These are phyloP conservation scores for Sialis lutaria DNA, from an alignment of 2,888 invertebrate genomes.

Conservation along the genomic window DNA sequence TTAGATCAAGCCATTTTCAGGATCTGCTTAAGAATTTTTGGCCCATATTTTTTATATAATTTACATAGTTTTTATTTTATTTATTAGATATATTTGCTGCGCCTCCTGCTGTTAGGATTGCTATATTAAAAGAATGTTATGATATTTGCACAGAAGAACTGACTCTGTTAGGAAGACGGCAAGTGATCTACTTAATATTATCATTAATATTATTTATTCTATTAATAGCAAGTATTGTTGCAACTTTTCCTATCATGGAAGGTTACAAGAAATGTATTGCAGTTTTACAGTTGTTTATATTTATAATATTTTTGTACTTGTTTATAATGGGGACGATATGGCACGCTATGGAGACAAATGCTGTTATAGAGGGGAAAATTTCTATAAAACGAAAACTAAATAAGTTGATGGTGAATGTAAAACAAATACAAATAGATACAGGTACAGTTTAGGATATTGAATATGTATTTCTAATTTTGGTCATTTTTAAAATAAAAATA, in stretches of 20 bases:
- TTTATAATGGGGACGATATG: slow-evolving; percentile 66
- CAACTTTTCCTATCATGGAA: slow-evolving; percentile 27
- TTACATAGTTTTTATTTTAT: too few relatives aligned
- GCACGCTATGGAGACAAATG: slow-evolving; percentile 67
- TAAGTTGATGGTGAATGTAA: slow-evolving; percentile 3
- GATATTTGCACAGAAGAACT: slow-evolving; percentile 39
- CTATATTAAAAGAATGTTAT: slow-evolving; percentile 36
- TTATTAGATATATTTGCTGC: neutral
- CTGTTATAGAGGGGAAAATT: slow-evolving; percentile 52
- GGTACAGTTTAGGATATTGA: too few relatives aligned
- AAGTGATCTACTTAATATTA: slow-evolving; percentile 31
- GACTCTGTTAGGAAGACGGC: slow-evolving; percentile 28
- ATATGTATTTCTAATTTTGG: too few relatives aligned
- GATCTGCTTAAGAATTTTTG: too few relatives aligned
- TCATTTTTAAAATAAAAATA: too few relatives aligned
- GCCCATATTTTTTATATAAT: too few relatives aligned
- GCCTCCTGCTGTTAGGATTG: slow-evolving; percentile 1
- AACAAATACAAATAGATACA: too few relatives aligned
- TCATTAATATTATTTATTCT: slow-evolving; percentile 33
- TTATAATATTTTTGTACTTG: slow-evolving; percentile 46
- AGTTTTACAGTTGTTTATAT: slow-evolving; percentile 41
- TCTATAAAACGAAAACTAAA: slow-evolving; percentile 42
- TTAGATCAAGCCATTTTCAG: too few relatives aligned
- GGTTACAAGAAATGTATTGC: slow-evolving; percentile 31
- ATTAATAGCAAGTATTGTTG: slow-evolving; percentile 26